Conservation (phyloP, 2,888 invertebrate genomes). For the Hoplodrina ambigua region DNA sequence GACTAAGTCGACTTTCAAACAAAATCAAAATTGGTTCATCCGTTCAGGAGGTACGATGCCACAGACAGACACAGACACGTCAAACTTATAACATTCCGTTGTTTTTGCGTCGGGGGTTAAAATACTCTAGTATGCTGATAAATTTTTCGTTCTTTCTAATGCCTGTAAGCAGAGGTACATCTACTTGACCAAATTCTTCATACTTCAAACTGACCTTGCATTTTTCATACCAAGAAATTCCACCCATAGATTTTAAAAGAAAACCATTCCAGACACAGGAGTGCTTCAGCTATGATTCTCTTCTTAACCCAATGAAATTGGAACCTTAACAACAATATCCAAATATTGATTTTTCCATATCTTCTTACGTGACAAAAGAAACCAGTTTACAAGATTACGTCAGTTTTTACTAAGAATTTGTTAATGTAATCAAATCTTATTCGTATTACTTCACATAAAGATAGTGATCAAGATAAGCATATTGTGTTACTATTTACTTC, state of each 20-base stretch:
- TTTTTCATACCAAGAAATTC: background rate
- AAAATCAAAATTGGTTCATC: no score
- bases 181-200: no score
- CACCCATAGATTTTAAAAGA: background rate
- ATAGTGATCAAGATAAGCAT: constrained; percentile 49
- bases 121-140: no score
- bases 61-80: no score
- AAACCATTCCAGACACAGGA: background rate
- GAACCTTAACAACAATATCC: constrained; percentile 10
- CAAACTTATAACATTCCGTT: no score
- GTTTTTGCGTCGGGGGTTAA: background rate
- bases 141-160: no score
- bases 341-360: constrained; percentile 32
- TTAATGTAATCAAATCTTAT: constrained; percentile 54
- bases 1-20: no score
- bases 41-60: no score
- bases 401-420: constrained; percentile 52
- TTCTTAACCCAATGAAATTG: constrained; percentile 1
- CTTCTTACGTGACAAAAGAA: constrained; percentile 35
- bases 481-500: constrained; percentile 16
- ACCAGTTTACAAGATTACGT: constrained; percentile 51
- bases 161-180: no score
- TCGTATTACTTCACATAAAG: constrained; percentile 54
- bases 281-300: background rate
- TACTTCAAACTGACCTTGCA: no score